Evolutionary conservation across 1,140 invertebrate genomes (phyloP), one percentile per base, ranked within the genome.

Genomic region (Cryptotermes secundus): DNA sequence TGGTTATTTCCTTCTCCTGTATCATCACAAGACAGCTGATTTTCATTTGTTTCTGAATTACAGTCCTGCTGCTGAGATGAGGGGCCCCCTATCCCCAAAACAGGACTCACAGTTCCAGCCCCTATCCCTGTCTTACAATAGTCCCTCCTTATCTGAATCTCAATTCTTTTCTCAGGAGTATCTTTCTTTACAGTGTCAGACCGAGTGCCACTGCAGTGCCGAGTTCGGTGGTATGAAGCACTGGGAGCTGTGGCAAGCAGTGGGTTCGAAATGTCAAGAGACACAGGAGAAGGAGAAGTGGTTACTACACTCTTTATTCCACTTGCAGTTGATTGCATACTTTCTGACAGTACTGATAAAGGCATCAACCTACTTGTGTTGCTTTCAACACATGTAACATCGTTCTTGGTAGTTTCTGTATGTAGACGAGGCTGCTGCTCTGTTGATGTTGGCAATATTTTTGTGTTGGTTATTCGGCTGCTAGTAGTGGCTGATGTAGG

Each of bases 131-230:
- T 80, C 36, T 83, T 83, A 36, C 79, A 80, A 79, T 83, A 83
- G n/a, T 83, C 83, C 72, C 72, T 83, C 42, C 83, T 79, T 24
- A 83, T 83, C n/a, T 83, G 83, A n/a, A 83, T 83, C 53, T 80
- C 83, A 79, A 83, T 83, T 83, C 72, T 83, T 59, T 83, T 83
- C 59, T 83, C 83, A 36, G 59, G 83, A 79, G 80, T 79, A 65
- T 83, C 83, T 31, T 83, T 79, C 65, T 80, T 83, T 79, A 31
- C 22, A 36, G 35, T 38, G 45, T 82, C 81, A 38, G 45, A 19
- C 38, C 81, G 19, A 31, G 14, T 45, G 38, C 38, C 65, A 26
- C 65, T 38, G 59, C 59, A 72, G n/a, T 72, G 59, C 14, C 59
- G 26, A 72, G 59, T 72, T 31, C 59, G 26, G n/a, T 72, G 26